Evolutionary conservation across 2,797 vertebrate genomes (phyloP).

Genomic region (Craterocephalus amniculus): DNA sequence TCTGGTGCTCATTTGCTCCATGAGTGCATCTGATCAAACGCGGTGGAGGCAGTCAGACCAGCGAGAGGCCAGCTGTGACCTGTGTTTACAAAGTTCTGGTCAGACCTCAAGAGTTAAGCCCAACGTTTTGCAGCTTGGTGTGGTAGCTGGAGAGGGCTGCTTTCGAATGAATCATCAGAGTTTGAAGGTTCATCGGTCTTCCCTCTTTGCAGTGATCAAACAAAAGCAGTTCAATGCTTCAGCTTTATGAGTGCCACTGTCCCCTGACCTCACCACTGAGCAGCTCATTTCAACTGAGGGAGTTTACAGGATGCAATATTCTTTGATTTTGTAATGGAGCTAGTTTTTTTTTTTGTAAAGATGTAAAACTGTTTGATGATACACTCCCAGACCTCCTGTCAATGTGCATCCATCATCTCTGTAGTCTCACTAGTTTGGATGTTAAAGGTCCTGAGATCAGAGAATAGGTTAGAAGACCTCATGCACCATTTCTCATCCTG

Average conservation of each 20-base stretch:
- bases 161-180: conserved; percentile 30
- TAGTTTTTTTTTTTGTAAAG: conserved; percentile 6
- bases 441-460: conserved; percentile 19
- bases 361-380: conserved; percentile 5
- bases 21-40: conserved; percentile 16
- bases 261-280: conserved; percentile 40
- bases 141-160: conserved; percentile 10
- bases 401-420: conserved; percentile 1
- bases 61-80: conserved; percentile 47
- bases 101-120: conserved; percentile 23
- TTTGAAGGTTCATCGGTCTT: background rate
- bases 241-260: conserved; percentile 24
- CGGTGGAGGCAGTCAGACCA: background rate
- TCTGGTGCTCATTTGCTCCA: conserved; percentile 20
- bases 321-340: conserved; percentile 7
- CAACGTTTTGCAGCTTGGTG: conserved; percentile 14
- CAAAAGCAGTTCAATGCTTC: background rate
- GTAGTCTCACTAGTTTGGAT: conserved; percentile 7
- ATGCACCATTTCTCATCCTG: conserved; percentile 3
- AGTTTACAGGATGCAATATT: conserved; percentile 21
- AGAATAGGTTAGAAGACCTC: conserved; percentile 4
- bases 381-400: background rate
- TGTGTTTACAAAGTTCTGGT: conserved; percentile 31
- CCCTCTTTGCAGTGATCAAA: conserved; percentile 7
- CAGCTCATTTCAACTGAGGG: conserved; percentile 18